Evolutionary conservation across 2,888 invertebrate genomes (phyloP).

Genomic region (Lithophane ornitopus): DNA sequence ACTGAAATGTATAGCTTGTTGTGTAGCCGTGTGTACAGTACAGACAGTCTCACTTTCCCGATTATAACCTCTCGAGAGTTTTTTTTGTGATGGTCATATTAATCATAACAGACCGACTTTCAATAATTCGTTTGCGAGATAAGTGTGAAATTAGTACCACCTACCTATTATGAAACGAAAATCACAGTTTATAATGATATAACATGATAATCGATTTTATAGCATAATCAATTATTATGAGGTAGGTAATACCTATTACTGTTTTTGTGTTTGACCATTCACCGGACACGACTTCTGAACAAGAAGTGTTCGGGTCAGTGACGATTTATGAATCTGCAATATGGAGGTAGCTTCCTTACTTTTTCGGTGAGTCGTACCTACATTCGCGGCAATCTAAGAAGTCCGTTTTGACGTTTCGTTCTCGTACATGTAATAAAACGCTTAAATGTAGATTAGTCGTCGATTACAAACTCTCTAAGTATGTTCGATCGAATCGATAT

Average conservation of each 20-base stretch:
- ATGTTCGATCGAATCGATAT: too few relatives aligned
- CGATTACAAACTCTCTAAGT: too few relatives aligned
- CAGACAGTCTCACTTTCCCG: neutral
- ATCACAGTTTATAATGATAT: constrained; percentile 9
- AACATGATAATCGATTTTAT: constrained; percentile 43
- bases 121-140: neutral
- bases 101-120: neutral
- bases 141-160: constrained; percentile 12
- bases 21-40: too few relatives aligned
- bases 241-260: constrained; percentile 1
- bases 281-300: constrained; percentile 7
- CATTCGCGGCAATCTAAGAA: too few relatives aligned
- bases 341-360: neutral
- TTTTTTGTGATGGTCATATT: neutral
- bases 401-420: too few relatives aligned
- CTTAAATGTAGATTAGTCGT: too few relatives aligned
- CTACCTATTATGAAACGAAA: constrained; percentile 26
- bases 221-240: constrained; percentile 45
- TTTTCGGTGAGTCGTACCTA: neutral
- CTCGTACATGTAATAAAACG: too few relatives aligned
- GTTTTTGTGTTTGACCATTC: constrained; percentile 10
- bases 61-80: neutral
- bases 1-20: too few relatives aligned
- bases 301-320: constrained; percentile 10
- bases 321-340: constrained; percentile 2